Conservation (phyloP, 2,888 invertebrate species). For the Bembecia ichneumoniformis region DNA sequence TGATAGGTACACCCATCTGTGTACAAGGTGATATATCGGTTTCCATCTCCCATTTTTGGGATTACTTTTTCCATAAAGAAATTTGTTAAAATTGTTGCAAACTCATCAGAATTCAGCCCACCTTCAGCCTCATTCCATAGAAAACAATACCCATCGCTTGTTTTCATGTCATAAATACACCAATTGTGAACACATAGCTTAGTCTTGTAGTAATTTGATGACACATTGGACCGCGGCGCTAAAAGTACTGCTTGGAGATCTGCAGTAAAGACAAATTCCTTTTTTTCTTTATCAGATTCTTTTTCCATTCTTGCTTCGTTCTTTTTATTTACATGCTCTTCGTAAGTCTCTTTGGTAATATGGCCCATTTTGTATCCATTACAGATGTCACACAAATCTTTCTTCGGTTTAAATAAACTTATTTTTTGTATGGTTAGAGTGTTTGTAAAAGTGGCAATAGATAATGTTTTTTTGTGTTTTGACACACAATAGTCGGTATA, state of each 20-base stretch:
- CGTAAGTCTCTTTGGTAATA: too few species aligned
- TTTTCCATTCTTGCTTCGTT: conserved; percentile 12
- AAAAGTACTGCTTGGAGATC: conserved; percentile 8
- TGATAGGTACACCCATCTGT: conserved; percentile 14
- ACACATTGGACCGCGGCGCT: conserved; percentile 11
- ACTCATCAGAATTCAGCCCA: conserved; percentile 9
- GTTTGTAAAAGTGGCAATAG: too few species aligned
- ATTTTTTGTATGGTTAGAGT: too few species aligned
- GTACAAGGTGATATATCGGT: conserved; percentile 8
- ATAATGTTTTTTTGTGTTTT: too few species aligned
- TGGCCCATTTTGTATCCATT: too few species aligned
- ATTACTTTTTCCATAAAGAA: conserved; percentile 6
- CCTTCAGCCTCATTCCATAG: conserved; percentile 13
- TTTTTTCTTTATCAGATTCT: conserved; percentile 9
- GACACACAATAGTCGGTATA: too few species aligned
- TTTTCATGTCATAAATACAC: conserved; percentile 11
- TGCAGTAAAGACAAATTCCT: conserved; percentile 10
- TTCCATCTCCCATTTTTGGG: conserved; percentile 2
- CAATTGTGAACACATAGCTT: conserved; percentile 11
- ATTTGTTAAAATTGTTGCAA: conserved; percentile 12
- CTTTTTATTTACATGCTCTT: conserved; percentile 11
- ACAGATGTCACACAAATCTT: too few species aligned
- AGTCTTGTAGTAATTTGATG: conserved; percentile 10
- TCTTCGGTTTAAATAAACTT: too few species aligned
- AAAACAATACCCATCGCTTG: conserved; percentile 10